Evolutionary conservation across 2,113 vertebrate genomes (phyloP).

Genomic region (Dipodomys ordii): DNA sequence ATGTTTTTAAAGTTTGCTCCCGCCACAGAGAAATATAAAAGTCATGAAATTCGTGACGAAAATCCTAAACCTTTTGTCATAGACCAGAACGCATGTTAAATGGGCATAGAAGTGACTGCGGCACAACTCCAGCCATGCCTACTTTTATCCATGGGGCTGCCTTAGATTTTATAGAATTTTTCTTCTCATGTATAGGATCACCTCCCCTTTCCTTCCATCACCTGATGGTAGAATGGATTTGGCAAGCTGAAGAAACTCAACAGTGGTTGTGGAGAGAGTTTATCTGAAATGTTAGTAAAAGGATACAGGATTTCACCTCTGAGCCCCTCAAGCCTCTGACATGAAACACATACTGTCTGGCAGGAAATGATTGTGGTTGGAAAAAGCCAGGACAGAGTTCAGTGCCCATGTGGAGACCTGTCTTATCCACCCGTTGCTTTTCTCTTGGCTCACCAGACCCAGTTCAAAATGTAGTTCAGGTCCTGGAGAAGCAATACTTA

Average conservation of each 20-base stretch:
- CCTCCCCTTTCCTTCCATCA: too few relatives aligned
- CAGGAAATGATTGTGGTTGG: background rate
- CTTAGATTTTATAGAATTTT: background rate
- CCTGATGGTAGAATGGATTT: background rate
- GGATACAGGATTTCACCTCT: background rate
- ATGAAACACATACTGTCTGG: fast-evolving
- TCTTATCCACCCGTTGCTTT: background rate
- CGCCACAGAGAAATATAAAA: conserved; percentile 24
- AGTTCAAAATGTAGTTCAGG: conserved; percentile 96
- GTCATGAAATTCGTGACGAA: background rate
- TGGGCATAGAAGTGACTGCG: background rate
- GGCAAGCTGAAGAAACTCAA: background rate
- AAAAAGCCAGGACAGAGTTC: fast-evolving
- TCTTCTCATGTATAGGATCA: background rate
- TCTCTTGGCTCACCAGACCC: conserved; percentile 89
- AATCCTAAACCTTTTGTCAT: background rate
- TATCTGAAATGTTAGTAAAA: background rate
- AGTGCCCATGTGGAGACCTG: background rate
- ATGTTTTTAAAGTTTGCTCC: background rate
- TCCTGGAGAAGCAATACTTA: conserved; percentile 97
- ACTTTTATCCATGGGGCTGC: background rate
- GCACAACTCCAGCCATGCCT: background rate
- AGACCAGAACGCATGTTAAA: background rate
- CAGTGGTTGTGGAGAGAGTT: background rate
- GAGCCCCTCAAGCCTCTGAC: background rate